Evolutionary conservation across 2,797 vertebrate species (phyloP), one percentile per base, ranked within the genome.

Genomic region (Pyrocephalus nanus): DNA sequence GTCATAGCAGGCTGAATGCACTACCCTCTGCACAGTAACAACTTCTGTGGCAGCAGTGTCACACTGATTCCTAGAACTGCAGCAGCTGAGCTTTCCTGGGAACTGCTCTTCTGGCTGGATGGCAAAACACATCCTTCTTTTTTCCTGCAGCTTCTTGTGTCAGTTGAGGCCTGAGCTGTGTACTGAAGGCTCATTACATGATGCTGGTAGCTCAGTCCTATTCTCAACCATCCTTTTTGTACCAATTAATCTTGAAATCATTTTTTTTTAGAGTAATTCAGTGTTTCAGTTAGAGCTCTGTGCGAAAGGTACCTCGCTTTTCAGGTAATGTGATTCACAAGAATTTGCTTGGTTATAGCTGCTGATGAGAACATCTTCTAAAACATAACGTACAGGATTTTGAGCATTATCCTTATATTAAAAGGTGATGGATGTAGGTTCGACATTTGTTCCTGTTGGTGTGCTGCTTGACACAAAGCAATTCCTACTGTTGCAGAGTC

Each of bases 401-500:
- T 76, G 58, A 88, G 61, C 23, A 30, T 57, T 87, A 78, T 67
- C 83, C 81, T 96, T 88, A 64, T 43, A 92, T 79, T 95, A 95
- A 95, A 97, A 96, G 34, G 87, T 91, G 92, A 64, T 89, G 45
- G 72, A 40, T 92, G 32, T 89, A 97, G 87, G 74, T 95, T 96
- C 97, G 91, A 81, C 72, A 51, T 76, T 57, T 86, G 47, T 91
- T 96, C 86, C 76, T 73, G 26, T 80, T 50, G 29, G 61, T 91
- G 93, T 94, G 69, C 72, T 91, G 61, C 95, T 93, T 97, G 94
- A 96, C 94, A 95, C 88, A 96, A 93, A 96, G 83, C 97, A 97
- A 95, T 84, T 91, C 69, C 93, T 70, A 27, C 45, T 58, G 20
- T 60, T 0, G 6, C 71, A 87, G 74, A 91, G 36, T 45, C 48